Percentiles rank a stretch among this genome's conserved stretches.
phyloP scores from a whole-genome alignment of 2,797 vertebrate genomes.

The Siniperca scherzeri region DNA sequence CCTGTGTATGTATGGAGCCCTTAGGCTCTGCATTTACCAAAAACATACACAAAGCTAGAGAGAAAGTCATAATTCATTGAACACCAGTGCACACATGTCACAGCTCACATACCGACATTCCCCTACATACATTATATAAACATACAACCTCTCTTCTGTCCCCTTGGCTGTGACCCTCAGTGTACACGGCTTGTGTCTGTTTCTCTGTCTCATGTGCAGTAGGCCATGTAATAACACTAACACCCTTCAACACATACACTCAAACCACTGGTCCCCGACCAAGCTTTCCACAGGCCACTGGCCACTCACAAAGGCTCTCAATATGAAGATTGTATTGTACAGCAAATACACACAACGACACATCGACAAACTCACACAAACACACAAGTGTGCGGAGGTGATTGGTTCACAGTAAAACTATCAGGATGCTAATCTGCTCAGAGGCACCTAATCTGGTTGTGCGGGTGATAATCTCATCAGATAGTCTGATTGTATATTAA shows the following conservation, averaged over 20 bases:
- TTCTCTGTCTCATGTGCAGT: slow-evolving; percentile 72
- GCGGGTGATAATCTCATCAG: slow-evolving; percentile 78
- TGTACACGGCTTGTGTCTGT: slow-evolving; percentile 55
- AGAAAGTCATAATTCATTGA: slow-evolving; percentile 23
- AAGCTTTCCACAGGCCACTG: slow-evolving; percentile 68
- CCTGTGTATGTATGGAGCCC: neutral
- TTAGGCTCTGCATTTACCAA: neutral
- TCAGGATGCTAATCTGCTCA: slow-evolving; percentile 67
- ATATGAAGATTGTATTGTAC: slow-evolving; percentile 60
- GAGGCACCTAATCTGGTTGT: slow-evolving; percentile 73
- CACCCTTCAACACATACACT: slow-evolving; percentile 61
- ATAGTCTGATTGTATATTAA: slow-evolving; percentile 77
- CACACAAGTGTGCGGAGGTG: slow-evolving; percentile 41
- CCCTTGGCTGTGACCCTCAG: slow-evolving; percentile 65
- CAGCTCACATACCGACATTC: slow-evolving; percentile 24
- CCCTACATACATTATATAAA: slow-evolving; percentile 44
- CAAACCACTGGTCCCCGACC: slow-evolving; percentile 67
- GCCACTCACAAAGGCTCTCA: slow-evolving; percentile 70
- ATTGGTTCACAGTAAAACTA: slow-evolving; percentile 57
- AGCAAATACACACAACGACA: slow-evolving; percentile 27
- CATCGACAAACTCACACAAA: slow-evolving; percentile 15
- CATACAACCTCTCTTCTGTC: slow-evolving; percentile 40
- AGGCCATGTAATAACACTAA: slow-evolving; percentile 79
- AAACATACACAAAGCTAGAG: slow-evolving; percentile 11
- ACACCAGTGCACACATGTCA: slow-evolving; percentile 8